phyloP scores from a whole-genome alignment of 2,797 vertebrate genomes.

The Siniperca scherzeri region DNA sequence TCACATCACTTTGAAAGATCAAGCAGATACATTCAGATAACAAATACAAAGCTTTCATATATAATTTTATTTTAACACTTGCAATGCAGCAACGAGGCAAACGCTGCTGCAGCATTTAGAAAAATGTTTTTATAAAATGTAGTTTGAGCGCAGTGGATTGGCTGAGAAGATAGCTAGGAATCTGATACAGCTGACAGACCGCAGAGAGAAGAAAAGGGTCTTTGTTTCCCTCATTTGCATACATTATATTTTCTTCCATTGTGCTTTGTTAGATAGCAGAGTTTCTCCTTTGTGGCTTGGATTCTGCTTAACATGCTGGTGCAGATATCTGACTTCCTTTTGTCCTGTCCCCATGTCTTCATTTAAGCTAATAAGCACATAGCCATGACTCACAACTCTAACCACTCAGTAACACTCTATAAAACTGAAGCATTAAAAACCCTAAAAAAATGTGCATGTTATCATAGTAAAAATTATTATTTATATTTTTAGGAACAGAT shows the following conservation, averaged over 20 bases:
- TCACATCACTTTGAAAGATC: background rate
- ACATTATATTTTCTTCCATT: conserved; percentile 85
- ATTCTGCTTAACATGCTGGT: conserved; percentile 77
- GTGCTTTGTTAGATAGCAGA: conserved; percentile 81
- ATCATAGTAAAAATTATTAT: background rate
- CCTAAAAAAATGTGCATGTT: conserved; percentile 24
- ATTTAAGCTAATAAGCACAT: conserved; percentile 76
- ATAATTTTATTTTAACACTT: conserved; percentile 44
- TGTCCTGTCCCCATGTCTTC: conserved; percentile 75
- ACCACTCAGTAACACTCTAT: conserved; percentile 43
- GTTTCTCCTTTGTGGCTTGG: conserved; percentile 81
- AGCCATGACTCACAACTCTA: conserved; percentile 66
- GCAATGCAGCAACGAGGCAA: conserved; percentile 29
- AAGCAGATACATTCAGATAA: conserved; percentile 17
- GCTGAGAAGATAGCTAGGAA: conserved; percentile 76
- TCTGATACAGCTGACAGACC: conserved; percentile 77
- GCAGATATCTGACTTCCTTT: conserved; percentile 75
- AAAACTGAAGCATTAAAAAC: conserved; percentile 44
- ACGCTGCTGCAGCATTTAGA: conserved; percentile 20
- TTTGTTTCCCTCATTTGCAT: conserved; percentile 87
- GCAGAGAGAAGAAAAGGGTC: conserved; percentile 78
- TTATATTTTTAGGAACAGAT: conserved; percentile 25
- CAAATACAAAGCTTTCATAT: conserved; percentile 13
- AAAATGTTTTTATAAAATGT: conserved; percentile 57
- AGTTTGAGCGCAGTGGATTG: conserved; percentile 64